Evolutionary conservation across 2,888 invertebrate genomes (phyloP), one percentile per base, ranked within the genome.

Genomic region (Drosophila paramelanica): DNA sequence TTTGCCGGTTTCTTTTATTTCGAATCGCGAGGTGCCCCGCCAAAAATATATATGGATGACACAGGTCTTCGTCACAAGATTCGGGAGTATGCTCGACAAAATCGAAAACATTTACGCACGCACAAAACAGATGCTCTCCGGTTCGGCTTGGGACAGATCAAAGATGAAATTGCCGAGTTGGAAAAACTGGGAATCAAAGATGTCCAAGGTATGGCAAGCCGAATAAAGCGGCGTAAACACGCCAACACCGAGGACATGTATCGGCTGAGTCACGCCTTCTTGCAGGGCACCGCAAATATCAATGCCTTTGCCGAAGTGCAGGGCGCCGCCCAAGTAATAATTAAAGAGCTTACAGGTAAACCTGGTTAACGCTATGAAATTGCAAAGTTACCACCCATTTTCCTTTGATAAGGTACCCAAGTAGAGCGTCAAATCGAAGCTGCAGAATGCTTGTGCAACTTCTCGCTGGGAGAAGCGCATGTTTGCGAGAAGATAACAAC

Each of bases 271-370:
- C 87, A 92, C 56, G 92, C 92, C 0, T 92, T 92, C 41, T 58
- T 92, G 11, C 91, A 92, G 42, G 80, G 73, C 8, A 80, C 81
- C 8, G 87, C 88, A 0, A 92, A 92, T 64, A 92, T 92, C 8
- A 74, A 73, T 11, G 68, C 79, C 1, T 92, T 92, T 66, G 77
- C 88, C 0, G 90, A 80, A 27, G 89, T 87, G 7, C 89, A 89
- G 0, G 92, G 92, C 0, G 92, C 91, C 0, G 71, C 90, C 2
- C 91, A 92, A 60, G 88, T 91, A 0, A 41, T 92, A 2, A 77
- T 92, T 0, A 92, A 92, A 61, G 92, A 92, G 31, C 66, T 92
- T 0, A 91, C 91, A 10, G 92, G 92, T 90, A 74, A 39, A 17
- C 14, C 8, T 8, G 33, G 0, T 3, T 8, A 14, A 17, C 6